Evolutionary conservation across 2,113 vertebrate species (phyloP).

Genomic region (Sula dactylatra): DNA sequence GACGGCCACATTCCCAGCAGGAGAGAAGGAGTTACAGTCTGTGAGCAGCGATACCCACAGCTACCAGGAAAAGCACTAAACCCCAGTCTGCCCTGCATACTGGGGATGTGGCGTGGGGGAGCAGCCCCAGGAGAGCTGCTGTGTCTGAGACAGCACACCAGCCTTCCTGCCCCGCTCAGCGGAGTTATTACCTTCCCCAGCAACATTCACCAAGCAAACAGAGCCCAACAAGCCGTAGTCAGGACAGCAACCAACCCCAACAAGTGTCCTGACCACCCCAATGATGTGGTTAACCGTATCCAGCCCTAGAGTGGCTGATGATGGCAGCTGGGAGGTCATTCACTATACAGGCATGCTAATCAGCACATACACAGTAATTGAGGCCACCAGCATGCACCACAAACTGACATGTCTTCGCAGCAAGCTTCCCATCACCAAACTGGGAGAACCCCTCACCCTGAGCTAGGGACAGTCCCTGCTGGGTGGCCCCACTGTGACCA

Average conservation of each 20-base stretch:
- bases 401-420: neutral
- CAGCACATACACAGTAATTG: neutral
- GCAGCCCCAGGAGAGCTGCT: neutral
- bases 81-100: neutral
- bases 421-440: neutral
- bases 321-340: neutral
- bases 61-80: neutral
- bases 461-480: neutral
- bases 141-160: neutral
- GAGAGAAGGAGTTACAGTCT: neutral
- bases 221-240: neutral
- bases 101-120: rapidly evolving
- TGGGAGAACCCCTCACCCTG: neutral
- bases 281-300: neutral
- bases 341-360: neutral
- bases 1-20: neutral
- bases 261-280: neutral
- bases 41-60: neutral
- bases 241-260: neutral
- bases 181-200: neutral
- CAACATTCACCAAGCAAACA: rapidly evolving
- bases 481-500: neutral
- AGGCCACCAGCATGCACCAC: neutral
- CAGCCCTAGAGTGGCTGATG: neutral
- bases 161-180: neutral